Evolutionary conservation across 2,113 vertebrate species (phyloP), one percentile per base, ranked within the genome.

Genomic region (Apteryx owenii): DNA sequence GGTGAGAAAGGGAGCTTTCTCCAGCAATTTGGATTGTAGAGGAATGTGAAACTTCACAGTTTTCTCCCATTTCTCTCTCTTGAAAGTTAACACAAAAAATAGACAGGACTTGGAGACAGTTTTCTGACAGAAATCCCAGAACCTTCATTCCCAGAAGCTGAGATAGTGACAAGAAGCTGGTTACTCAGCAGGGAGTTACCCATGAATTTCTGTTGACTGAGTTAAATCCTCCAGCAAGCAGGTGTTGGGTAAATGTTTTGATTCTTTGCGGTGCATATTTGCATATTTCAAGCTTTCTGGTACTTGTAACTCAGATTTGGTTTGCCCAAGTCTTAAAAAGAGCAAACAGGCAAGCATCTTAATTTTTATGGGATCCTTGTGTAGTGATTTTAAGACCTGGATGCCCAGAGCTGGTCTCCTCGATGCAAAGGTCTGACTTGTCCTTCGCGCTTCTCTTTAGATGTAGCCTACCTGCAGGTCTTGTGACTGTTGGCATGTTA

Each of bases 221-320:
- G 88, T 95, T 89, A 88, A 94, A 95, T 96, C 87, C 75, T 95
- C 50, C 79, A 94, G 87, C 89, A 85, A 88, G 94, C 91, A 96
- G 97, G 96, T 97, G 97, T 97, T 1, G 83, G 29, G 84, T 97
- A 96, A 97, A 97, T 97, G 96, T 97, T 97, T 97, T 95, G 93
- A 97, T 96, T 95, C 93, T 83, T 95, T 89, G 64, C 68, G 42
- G 77, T 42, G 86, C 87, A 8, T 93, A 95, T 93, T 97, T 95
- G 94, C 93, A 96, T 97, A 91, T 97, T 91, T 89, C 64, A 89
- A 91, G 72, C 66, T 94, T 94, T 95, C 79, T 95, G 84, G 79
- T 91, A 51, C 68, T 94, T 91, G 31, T 60, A 89, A 81, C 51
- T 92, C 94, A 88, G 31, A 38, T 96, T 78, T 60, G 78, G 46